A percentile compares a stretch with the other conserved stretches of the same genome.
These are phyloP conservation scores for Popillia japonica DNA, from an alignment of 1,140 invertebrate species.

Conservation along the genomic window DNA sequence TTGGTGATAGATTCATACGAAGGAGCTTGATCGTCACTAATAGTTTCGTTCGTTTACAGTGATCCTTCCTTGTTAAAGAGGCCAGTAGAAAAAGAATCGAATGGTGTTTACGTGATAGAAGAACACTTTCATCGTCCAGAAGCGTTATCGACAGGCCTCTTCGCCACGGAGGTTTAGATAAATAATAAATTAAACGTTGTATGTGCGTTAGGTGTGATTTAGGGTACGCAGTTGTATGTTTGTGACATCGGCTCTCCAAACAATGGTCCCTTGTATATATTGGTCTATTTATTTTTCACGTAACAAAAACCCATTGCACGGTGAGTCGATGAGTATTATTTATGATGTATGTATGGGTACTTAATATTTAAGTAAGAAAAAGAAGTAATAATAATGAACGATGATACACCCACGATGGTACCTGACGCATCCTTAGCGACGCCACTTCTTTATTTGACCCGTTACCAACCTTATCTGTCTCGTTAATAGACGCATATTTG, in stretches of 20 bases:
- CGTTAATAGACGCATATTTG: not conserved
- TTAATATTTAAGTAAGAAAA: constrained; percentile 27
- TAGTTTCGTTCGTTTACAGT: constrained; percentile 56
- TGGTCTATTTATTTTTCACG: constrained; percentile 40
- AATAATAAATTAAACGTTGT: constrained; percentile 38
- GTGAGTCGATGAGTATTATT: constrained; percentile 28
- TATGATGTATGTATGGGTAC: constrained; percentile 17
- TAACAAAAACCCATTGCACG: constrained; percentile 20
- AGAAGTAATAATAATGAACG: constrained; percentile 5
- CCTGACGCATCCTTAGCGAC: constrained; percentile 3
- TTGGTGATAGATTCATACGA: too few species aligned
- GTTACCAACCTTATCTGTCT: not conserved
- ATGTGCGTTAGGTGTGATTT: constrained; percentile 36
- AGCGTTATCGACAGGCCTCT: constrained; percentile 63
- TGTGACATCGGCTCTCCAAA: constrained; percentile 39
- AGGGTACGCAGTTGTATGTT: constrained; percentile 48
- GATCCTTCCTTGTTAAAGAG: constrained; percentile 63
- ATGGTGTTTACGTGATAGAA: constrained; percentile 70
- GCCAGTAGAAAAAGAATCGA: constrained; percentile 61
- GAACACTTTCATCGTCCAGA: constrained; percentile 68
- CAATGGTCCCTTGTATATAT: constrained; percentile 33
- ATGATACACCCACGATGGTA: constrained; percentile 1
- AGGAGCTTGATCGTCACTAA: too few species aligned
- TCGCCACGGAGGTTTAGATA: constrained; percentile 69
- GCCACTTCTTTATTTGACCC: not conserved